Conservation (phyloP, 1,140 invertebrate genomes). For the Phthorimaea operculella region DNA sequence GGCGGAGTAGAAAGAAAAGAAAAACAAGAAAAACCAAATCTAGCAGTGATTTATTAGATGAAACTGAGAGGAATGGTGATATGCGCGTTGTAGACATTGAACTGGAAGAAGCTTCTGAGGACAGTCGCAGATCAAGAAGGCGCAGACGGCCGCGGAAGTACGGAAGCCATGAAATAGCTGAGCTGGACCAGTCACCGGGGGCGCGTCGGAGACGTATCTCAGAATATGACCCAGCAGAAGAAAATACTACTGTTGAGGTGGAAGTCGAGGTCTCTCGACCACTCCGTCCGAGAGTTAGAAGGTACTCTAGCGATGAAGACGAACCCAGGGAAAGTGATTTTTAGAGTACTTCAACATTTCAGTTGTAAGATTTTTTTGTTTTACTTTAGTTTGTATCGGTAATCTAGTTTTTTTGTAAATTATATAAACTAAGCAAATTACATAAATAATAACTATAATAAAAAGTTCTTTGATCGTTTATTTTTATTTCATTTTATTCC, state of each 20-base stretch:
- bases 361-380: too few species aligned
- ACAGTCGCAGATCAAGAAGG: constrained; percentile 30
- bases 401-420: too few species aligned
- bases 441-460: too few species aligned
- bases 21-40: constrained; percentile 65
- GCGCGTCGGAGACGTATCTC: constrained; percentile 46
- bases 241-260: constrained; percentile 40
- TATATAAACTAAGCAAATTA: too few species aligned
- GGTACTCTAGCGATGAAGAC: constrained; percentile 38
- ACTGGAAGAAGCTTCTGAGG: constrained; percentile 30
- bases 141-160: constrained; percentile 46
- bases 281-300: constrained; percentile 32
- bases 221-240: constrained; percentile 32
- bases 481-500: too few species aligned
- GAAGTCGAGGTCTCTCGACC: constrained; percentile 43
- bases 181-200: constrained; percentile 54
- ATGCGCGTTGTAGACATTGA: constrained; percentile 36
- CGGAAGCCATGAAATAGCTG: constrained; percentile 56
- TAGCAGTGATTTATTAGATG: constrained; percentile 62
- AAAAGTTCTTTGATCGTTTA: too few species aligned
- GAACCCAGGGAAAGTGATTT: constrained; percentile 50
- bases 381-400: too few species aligned
- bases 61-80: constrained; percentile 55
- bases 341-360: constrained; percentile 16
- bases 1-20: constrained; percentile 56